Evolutionary conservation across 2,797 vertebrate genomes (phyloP).

Genomic region (Falco berigora): DNA sequence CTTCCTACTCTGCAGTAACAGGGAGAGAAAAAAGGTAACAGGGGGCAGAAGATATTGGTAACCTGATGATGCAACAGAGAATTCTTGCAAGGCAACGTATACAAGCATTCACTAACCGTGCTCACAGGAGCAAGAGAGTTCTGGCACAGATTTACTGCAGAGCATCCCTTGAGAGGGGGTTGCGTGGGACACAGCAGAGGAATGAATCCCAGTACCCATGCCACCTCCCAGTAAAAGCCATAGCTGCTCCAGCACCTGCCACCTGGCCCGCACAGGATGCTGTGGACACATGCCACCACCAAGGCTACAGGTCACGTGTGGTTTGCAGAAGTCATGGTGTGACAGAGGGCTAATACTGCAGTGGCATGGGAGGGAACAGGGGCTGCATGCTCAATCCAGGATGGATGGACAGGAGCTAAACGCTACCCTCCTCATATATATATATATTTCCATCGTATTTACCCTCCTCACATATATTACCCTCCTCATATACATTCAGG

Average conservation of each 20-base stretch:
- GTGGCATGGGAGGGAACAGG: rapidly evolving
- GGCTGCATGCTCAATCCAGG: neutral
- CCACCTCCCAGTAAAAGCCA: neutral
- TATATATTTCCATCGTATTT: neutral
- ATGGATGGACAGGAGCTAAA: neutral
- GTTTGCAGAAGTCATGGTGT: neutral
- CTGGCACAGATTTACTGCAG: neutral
- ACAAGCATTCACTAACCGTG: neutral
- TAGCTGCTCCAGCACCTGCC: neutral
- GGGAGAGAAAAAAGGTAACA: neutral
- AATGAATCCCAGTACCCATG: neutral
- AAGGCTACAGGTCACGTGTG: rapidly evolving
- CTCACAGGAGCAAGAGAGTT: neutral
- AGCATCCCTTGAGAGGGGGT: neutral
- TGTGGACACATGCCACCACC: rapidly evolving
- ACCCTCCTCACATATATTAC: neutral
- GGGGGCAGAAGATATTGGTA: neutral
- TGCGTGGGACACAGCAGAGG: neutral
- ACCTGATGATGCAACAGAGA: neutral
- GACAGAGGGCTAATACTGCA: neutral
- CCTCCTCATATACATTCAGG: neutral
- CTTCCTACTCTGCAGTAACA: neutral
- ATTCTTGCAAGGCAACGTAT: neutral
- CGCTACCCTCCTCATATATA: neutral
- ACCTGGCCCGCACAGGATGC: rapidly evolving